Evolutionary conservation across 1,140 invertebrate genomes (phyloP).

Genomic region (Hycleus phaleratus): DNA sequence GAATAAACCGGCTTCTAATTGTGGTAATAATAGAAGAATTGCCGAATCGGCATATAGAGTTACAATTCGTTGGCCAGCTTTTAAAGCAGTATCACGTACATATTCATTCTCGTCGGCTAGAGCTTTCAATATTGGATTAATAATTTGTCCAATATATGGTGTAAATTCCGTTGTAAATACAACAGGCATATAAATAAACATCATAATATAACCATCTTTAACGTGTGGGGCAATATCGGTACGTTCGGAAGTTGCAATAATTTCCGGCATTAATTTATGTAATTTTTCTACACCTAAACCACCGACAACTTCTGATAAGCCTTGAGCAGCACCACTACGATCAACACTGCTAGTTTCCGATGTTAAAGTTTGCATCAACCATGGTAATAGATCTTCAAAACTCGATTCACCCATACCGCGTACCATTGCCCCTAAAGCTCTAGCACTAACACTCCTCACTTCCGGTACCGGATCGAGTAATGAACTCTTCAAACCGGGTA

Average conservation of each 20-base stretch:
- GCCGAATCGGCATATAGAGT: slow-evolving; percentile 94
- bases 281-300: slow-evolving; percentile 92
- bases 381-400: slow-evolving; percentile 92
- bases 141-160: slow-evolving; percentile 94
- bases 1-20: slow-evolving; percentile 88
- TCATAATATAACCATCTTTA: slow-evolving; percentile 99
- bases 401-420: slow-evolving; percentile 91
- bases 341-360: slow-evolving; percentile 94
- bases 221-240: slow-evolving; percentile 95
- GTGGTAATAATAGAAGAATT: slow-evolving; percentile 85
- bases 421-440: slow-evolving; percentile 96
- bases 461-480: slow-evolving; percentile 97
- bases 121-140: slow-evolving; percentile 95
- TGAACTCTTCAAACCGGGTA: slow-evolving; percentile 93
- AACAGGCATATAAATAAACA: slow-evolving; percentile 99
- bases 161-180: slow-evolving; percentile 94
- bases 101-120: slow-evolving; percentile 99
- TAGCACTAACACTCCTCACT: slow-evolving; percentile 82
- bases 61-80: slow-evolving; percentile 95
- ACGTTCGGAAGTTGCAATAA: slow-evolving; percentile 90
- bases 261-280: slow-evolving; percentile 96
- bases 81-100: slow-evolving; percentile 92
- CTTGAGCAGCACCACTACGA: slow-evolving; percentile 96
- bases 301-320: slow-evolving; percentile 88
- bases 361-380: slow-evolving; percentile 98